Base-by-base conservation (phyloP, 2,888 invertebrate species). In the Apodemia mormo region DNA sequence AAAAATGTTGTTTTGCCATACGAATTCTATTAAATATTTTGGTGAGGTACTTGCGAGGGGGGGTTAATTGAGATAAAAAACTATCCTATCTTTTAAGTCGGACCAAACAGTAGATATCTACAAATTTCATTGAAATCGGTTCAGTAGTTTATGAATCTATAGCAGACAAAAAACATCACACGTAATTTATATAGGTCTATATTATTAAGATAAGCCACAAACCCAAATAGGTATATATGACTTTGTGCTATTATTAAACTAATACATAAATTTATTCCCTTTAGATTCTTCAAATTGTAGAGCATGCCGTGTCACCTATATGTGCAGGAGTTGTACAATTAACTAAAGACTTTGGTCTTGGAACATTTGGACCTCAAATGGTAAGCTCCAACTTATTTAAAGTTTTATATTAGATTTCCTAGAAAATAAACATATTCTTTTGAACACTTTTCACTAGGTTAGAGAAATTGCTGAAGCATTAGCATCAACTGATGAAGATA, bases 261-360 rank as follows among this genome's bases (percentile, higher is more conserved):
- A 9, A 12, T 45, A 12, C 12, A 12, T 49, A 49, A 14, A 49
- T 6, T 37, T 5, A 66, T 66, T 37, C 79, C 88, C 83, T 92
- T 33, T 94, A 97, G 95, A 83, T 97, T 67, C 92, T 98, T 45
- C 97, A 97, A 90, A 94, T 95, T 76, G 94, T 95, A 80, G 97
- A 98, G 78, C 95, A 96, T 86, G 88, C 97, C 52, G 95, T 95
- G 0, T 85, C 90, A 12, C 95, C 96, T 40, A 93, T 97, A 76
- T 96, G 96, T 43, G 94, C 94, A 71, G 96, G 96, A 43, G 95
- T 97, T 1, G 94, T 95, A 54, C 94, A 96, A 72, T 91, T 97
- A 79, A 95, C 96, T 1, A 94, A 94, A 75, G 94, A 95, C 67
- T 96, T 95, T 85, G 94, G 94, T 12, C 95, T 96, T 75, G 95